These are phyloP conservation scores for Caloenas nicobarica DNA, from an alignment of 2,113 vertebrate species.

Conservation along the genomic window DNA sequence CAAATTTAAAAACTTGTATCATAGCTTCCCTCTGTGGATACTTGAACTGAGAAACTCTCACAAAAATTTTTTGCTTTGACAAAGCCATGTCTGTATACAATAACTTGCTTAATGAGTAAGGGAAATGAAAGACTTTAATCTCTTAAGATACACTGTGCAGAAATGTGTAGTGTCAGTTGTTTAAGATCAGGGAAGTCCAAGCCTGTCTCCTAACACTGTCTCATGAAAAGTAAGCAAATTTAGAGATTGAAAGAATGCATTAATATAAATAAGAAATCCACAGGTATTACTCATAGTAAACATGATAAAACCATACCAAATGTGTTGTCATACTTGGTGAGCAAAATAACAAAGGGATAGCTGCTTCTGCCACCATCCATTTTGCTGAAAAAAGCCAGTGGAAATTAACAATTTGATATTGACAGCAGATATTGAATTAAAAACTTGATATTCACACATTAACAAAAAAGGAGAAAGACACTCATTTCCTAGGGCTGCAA, in stretches of 20 bases:
- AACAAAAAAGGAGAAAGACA: neutral
- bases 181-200: neutral
- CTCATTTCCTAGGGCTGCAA: neutral
- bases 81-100: neutral
- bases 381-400: neutral
- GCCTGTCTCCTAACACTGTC: neutral
- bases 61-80: neutral
- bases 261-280: neutral
- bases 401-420: neutral
- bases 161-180: neutral
- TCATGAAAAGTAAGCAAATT: neutral
- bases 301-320: neutral
- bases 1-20: neutral
- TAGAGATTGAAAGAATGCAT: neutral
- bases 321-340: neutral
- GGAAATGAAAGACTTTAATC: neutral
- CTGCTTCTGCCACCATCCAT: neutral
- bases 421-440: neutral
- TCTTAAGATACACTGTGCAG: neutral
- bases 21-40: neutral
- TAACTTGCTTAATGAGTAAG: neutral
- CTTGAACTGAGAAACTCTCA: neutral
- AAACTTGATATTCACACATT: neutral
- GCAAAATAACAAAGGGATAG: neutral
- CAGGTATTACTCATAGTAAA: neutral